Evolutionary conservation across 2,797 vertebrate genomes (phyloP).

Genomic region (Vipera latastei): DNA sequence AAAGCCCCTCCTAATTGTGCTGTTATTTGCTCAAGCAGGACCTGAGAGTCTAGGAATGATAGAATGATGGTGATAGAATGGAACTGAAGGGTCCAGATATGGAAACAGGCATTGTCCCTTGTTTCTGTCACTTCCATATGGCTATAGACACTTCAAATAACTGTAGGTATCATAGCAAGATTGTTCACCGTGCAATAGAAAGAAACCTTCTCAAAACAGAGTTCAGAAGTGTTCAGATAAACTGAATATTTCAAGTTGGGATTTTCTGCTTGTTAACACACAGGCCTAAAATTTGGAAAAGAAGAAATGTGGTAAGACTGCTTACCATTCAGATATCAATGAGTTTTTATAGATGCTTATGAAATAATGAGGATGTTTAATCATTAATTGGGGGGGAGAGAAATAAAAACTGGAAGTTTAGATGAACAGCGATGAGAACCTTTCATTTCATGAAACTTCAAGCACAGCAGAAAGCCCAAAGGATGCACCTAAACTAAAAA

Average conservation of each 20-base stretch:
- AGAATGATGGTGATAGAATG: background rate
- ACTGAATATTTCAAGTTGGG: background rate
- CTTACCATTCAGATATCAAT: background rate
- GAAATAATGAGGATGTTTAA: background rate
- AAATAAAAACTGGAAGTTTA: background rate
- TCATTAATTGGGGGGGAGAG: background rate
- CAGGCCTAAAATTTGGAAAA: background rate
- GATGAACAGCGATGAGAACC: background rate
- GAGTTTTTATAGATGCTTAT: background rate
- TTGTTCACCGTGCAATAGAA: background rate
- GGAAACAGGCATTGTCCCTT: background rate
- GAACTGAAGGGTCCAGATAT: background rate
- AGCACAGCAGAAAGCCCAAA: background rate
- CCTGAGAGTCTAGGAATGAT: background rate
- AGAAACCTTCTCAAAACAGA: too few relatives aligned
- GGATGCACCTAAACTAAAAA: background rate
- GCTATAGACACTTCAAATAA: background rate
- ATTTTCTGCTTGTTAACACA: background rate
- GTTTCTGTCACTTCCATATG: background rate
- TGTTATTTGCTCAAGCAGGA: background rate
- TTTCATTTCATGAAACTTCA: background rate
- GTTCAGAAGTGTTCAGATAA: background rate
- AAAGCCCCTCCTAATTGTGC: background rate
- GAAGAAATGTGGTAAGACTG: background rate
- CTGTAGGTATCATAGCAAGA: background rate